These are phyloP conservation scores for Hemichromis elongatus DNA, from an alignment of 2,113 vertebrate species.

Conservation along the genomic window DNA sequence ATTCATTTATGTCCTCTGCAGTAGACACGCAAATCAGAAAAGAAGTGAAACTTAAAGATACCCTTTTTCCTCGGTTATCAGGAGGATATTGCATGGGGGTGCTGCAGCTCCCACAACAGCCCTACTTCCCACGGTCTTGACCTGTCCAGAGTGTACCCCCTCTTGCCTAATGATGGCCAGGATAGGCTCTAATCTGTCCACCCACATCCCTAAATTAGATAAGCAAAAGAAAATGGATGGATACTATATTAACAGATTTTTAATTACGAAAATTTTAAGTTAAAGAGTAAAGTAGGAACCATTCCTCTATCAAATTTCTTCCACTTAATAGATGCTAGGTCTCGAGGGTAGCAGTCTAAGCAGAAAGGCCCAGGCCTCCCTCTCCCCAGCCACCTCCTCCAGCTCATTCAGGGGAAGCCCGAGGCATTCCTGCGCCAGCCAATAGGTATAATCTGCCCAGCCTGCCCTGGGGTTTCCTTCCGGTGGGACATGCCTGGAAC, in stretches of 20 bases:
- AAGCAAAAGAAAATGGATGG: fast-evolving
- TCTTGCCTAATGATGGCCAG: background rate
- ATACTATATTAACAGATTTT: background rate
- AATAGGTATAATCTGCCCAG: background rate
- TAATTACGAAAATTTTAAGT: background rate
- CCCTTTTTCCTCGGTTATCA: background rate
- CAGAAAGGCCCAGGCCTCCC: background rate
- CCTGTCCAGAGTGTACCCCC: background rate
- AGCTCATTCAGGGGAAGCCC: background rate
- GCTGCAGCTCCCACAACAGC: background rate
- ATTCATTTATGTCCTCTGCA: background rate
- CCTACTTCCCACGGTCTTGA: background rate
- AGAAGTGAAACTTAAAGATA: background rate
- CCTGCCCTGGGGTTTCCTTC: fast-evolving
- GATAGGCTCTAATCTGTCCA: background rate
- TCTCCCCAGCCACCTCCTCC: background rate
- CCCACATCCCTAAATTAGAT: fast-evolving
- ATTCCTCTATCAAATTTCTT: background rate
- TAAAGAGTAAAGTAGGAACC: background rate
- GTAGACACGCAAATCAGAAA: fast-evolving
- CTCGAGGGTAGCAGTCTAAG: background rate
- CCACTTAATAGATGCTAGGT: fast-evolving
- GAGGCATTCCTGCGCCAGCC: fast-evolving
- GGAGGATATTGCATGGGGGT: background rate
- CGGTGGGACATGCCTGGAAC: background rate